Percentiles rank a stretch among this genome's conserved stretches.
Conservation (phyloP, 2,113 vertebrate species). For the Suncus etruscus region DNA sequence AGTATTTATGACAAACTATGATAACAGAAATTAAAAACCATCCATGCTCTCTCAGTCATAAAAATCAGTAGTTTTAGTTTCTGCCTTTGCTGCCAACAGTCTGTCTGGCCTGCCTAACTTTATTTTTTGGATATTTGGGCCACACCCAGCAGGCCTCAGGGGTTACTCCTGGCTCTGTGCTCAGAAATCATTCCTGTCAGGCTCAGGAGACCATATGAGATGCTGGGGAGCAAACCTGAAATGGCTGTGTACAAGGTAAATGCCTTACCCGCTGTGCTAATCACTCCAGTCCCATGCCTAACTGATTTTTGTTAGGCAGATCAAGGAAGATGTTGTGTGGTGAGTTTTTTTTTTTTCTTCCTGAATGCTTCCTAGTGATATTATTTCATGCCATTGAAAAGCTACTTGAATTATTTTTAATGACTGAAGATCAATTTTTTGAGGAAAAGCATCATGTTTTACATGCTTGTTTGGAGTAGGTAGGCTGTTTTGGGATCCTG, state of each 20-base stretch:
- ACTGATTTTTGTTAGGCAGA: background rate
- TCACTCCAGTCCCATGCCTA: too few relatives aligned
- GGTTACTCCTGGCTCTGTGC: too few relatives aligned
- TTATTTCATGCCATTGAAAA: slow-evolving; percentile 4
- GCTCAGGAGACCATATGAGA: too few relatives aligned
- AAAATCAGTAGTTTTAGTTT: slow-evolving; percentile 54
- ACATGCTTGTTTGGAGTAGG: background rate
- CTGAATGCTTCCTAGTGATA: background rate
- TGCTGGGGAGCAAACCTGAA: too few relatives aligned
- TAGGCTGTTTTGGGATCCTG: background rate
- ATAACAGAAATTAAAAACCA: slow-evolving; percentile 53
- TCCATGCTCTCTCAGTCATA: background rate
- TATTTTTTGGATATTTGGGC: too few relatives aligned
- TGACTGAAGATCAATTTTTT: background rate
- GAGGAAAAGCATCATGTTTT: background rate
- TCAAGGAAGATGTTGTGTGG: background rate
- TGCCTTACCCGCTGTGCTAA: too few relatives aligned
- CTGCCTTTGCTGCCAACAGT: slow-evolving; percentile 3
- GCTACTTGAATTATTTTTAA: slow-evolving; percentile 34
- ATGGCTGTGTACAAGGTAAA: too few relatives aligned
- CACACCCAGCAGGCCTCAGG: too few relatives aligned
- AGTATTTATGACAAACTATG: slow-evolving; percentile 38
- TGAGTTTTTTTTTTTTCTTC: slow-evolving; percentile 43
- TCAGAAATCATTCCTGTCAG: too few relatives aligned
- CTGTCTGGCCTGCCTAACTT: background rate